These are phyloP conservation scores for Cremastinae sp. DNA, from an alignment of 2,888 invertebrate genomes.

Conservation along the genomic window DNA sequence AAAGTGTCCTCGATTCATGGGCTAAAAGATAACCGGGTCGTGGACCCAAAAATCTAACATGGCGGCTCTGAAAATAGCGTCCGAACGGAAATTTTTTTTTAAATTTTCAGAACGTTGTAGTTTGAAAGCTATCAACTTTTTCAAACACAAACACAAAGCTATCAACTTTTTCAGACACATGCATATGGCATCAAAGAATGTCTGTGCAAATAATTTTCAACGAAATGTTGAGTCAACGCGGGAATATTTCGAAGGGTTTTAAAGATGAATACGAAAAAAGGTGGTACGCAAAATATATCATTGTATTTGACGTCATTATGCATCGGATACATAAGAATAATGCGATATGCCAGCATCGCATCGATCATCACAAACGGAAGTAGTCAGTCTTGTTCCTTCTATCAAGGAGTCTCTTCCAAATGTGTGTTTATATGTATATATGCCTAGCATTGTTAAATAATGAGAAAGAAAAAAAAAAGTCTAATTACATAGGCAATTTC, in stretches of 20 bases:
- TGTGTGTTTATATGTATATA: slow-evolving; percentile 38
- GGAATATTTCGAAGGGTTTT: not conserved
- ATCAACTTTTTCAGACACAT: no score
- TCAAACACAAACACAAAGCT: no score
- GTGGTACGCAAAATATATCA: slow-evolving; percentile 61
- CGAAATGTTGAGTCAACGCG: no score
- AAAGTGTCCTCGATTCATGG: no score
- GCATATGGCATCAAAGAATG: no score
- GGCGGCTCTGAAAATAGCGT: no score
- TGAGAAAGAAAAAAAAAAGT: slow-evolving; percentile 31
- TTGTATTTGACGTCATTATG: slow-evolving; percentile 64
- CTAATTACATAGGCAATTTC: slow-evolving; percentile 49
- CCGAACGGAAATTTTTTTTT: no score
- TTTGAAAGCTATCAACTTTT: no score
- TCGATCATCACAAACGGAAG: slow-evolving; percentile 62
- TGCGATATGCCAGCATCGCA: slow-evolving; percentile 65
- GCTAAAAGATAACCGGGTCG: no score
- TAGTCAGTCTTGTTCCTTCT: slow-evolving; percentile 64
- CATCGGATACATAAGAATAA: slow-evolving; percentile 60
- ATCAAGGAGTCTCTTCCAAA: slow-evolving; percentile 62
- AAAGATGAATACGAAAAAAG: not conserved
- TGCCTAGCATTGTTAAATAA: slow-evolving; percentile 44
- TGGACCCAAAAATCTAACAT: no score
- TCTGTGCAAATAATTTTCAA: no score
- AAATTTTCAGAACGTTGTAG: no score